These are phyloP conservation scores for Phalacrocorax carbo DNA, from an alignment of 2,113 vertebrate species.

Conservation along the genomic window DNA sequence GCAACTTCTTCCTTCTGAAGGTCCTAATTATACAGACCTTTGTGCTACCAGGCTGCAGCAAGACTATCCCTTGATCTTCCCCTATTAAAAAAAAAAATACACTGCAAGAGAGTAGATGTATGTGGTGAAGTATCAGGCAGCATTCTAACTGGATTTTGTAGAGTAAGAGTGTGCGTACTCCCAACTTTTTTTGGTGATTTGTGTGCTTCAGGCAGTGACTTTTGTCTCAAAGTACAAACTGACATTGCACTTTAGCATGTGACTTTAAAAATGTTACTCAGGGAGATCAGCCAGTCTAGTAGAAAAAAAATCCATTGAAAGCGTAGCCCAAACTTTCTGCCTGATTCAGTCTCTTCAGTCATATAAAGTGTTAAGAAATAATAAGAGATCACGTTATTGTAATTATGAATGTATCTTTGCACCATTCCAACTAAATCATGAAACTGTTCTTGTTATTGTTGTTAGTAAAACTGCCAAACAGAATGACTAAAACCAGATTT, in stretches of 20 bases:
- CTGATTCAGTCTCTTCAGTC: neutral
- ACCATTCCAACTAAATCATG: neutral
- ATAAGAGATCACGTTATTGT: neutral
- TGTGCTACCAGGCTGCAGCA: neutral
- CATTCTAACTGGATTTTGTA: neutral
- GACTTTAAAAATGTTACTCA: neutral
- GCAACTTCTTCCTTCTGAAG: constrained; percentile 2
- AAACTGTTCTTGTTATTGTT: neutral
- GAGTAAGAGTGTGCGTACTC: neutral
- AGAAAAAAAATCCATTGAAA: neutral
- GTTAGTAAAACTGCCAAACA: neutral
- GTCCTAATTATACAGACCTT: constrained; percentile 28
- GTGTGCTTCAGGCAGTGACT: neutral
- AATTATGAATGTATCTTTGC: neutral
- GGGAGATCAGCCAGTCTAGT: neutral
- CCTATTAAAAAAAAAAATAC: neutral
- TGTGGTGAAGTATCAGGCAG: neutral
- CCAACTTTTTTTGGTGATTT: neutral
- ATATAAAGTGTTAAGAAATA: neutral
- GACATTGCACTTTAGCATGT: neutral
- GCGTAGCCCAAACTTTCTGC: neutral
- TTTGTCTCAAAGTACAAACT: neutral
- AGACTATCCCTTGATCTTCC: neutral
- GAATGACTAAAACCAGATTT: neutral
- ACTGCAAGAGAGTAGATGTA: neutral